Evolutionary conservation across 2,888 invertebrate species (phyloP), one percentile per base, ranked within the genome.

Genomic region (Caenorhabditis japonica): DNA sequence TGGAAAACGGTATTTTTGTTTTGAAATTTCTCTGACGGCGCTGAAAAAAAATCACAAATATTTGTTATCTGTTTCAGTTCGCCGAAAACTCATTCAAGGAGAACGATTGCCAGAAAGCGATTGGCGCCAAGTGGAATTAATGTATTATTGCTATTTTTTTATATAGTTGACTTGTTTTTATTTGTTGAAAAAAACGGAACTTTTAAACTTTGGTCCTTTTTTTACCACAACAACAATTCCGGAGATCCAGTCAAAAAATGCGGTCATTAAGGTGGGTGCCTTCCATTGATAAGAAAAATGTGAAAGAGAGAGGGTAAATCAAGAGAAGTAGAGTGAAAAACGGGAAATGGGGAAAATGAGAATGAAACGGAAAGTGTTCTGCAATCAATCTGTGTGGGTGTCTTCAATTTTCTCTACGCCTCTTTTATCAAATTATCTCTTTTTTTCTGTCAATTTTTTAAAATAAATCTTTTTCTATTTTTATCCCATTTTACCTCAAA

Each of bases 1-100:
- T 64, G 64, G 64, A 33, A 64, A 21, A 44, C 34, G 53, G 61
- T 62, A n/a, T n/a, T n/a, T n/a, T n/a, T n/a, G n/a, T n/a, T n/a
- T n/a, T n/a, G n/a, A n/a, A 1, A 36, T 43, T 15, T 13, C 4
- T 38, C 15, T 3, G 15, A 15, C 38, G 38, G 13, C 8, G 13
- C 38, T 38, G 13, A 12, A 39, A 39, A 17, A 17, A 4, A 39
- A n/a, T 19, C 34, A 19, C 13, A 19, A 21, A 17, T 41, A 41
- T 8, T 41, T 12, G 3, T 13, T 19, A 38, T 12, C 38, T n/a
- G 25, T 61, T 62, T 46, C 64, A 49, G 64, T 64, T 64, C n/a
- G 55, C 64, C 15, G 55, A 64, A 34, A 56, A 64, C 41, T 56
- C 56, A 2, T 64, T 64, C 47, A 64, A 64, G 34, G 64, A 56